Evolutionary conservation across 2,113 vertebrate species (phyloP).

Genomic region (Odobenus rosmarus): DNA sequence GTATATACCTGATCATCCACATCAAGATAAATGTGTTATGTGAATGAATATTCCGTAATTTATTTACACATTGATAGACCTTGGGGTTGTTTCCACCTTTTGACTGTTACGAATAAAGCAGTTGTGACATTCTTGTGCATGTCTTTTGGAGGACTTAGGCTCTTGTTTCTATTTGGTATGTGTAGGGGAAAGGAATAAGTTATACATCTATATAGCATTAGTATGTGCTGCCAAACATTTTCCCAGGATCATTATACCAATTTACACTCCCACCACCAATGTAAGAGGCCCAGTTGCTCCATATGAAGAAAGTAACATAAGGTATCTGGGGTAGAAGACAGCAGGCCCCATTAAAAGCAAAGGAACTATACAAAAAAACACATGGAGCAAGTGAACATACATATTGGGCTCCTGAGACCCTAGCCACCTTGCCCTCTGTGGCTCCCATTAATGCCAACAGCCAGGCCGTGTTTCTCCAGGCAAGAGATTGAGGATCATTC

Average conservation of each 20-base stretch:
- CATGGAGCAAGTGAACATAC: not conserved
- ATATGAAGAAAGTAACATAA: not conserved
- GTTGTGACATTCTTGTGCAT: not conserved
- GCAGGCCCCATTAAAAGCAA: not conserved
- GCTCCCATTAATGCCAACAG: not conserved
- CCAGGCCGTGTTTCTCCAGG: not conserved
- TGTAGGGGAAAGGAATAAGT: not conserved
- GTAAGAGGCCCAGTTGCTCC: not conserved
- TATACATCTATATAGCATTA: not conserved
- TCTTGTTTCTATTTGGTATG: not conserved
- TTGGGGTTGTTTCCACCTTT: conserved; percentile 17
- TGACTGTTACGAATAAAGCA: not conserved
- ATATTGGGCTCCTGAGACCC: not conserved
- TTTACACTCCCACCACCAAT: not conserved
- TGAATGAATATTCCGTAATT: not conserved
- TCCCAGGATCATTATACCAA: not conserved
- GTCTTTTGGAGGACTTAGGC: not conserved
- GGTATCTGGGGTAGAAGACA: not conserved
- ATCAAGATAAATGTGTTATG: not conserved
- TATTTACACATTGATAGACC: not conserved
- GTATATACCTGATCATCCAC: not conserved
- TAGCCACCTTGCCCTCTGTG: not conserved
- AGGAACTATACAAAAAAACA: not conserved
- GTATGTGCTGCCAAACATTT: not conserved
- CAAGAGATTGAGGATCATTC: not conserved